These are phyloP conservation scores for Regulus satrapa DNA, from an alignment of 2,113 vertebrate genomes.

Conservation along the genomic window DNA sequence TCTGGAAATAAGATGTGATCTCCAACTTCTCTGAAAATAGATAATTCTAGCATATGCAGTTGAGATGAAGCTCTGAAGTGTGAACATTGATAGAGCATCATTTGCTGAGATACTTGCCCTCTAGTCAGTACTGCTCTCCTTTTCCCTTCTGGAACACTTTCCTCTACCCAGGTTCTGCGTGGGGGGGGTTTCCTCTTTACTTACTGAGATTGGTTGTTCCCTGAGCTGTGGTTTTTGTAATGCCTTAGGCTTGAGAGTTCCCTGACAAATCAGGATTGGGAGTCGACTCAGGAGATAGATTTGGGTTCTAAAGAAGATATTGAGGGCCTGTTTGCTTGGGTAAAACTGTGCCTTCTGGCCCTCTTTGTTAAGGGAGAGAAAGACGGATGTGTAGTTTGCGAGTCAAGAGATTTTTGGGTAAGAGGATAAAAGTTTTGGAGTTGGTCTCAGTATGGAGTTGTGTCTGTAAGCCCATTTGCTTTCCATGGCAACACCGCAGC, in stretches of 20 bases:
- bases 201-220: neutral
- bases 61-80: neutral
- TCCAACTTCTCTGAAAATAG: neutral
- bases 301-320: neutral
- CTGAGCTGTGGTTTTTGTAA: neutral
- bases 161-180: accelerated
- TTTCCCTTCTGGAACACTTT: neutral
- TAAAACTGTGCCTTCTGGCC: neutral
- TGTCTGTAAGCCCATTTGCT: neutral
- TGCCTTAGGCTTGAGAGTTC: neutral
- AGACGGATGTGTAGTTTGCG: neutral
- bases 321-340: neutral
- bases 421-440: neutral
- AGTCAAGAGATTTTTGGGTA: neutral
- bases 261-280: neutral
- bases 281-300: neutral
- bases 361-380: neutral
- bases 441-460: neutral
- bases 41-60: neutral
- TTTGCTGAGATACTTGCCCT: neutral
- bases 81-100: neutral
- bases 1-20: neutral
- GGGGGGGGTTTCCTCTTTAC: neutral
- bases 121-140: neutral
- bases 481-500: neutral